Evolutionary conservation across 2,797 vertebrate genomes (phyloP), one percentile per base, ranked within the genome.

Genomic region (Podargus strigoides): DNA sequence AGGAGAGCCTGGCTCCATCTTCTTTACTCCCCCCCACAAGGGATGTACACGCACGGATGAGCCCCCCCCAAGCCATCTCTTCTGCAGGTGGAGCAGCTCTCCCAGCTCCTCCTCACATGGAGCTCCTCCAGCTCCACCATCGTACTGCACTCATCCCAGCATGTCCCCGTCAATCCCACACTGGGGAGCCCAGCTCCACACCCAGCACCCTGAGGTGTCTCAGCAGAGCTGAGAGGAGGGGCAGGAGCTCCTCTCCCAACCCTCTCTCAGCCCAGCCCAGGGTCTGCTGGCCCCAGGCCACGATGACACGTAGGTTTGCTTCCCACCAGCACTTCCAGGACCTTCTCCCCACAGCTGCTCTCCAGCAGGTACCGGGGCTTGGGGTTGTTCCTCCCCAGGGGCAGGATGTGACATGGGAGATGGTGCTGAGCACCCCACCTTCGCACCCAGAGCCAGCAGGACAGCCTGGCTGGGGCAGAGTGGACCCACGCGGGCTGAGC

Each of bases 21-120:
- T 14, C 41, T 26, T 52, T 14, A 8, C 16, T 6, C 50, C 23
- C 5, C 6, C 3, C 39, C 42, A 4, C 0, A 8, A 36, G 52
- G 10, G 44, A 11, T 32, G 11, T 21, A 30, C 22, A 16, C 30
- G 5, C 34, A 7, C 0, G 8, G 41, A 26, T 30, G 32, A 8
- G 24, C n/a, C 17, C 18, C 60, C 41, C 15, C 18, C 2, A 0
- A 17, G 37, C 5, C 21, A 2, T 2, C 68, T n/a, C 73, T 14
- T 52, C n/a, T 50, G 30, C 44, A 28, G 67, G 17, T n/a, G 15
- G 46, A 34, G 41, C 42, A 47, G 32, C 28, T 32, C 16, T 17
- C 24, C 55, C 47, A 49, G 46, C 17, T 24, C 24, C 5, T 21
- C 52, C 36, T 28, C 8, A 0, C 7, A 1, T 1, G 34, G 30